Evolutionary conservation across 2,888 invertebrate species (phyloP), one percentile per base, ranked within the genome.

Genomic region (Endotricha flammealis): DNA sequence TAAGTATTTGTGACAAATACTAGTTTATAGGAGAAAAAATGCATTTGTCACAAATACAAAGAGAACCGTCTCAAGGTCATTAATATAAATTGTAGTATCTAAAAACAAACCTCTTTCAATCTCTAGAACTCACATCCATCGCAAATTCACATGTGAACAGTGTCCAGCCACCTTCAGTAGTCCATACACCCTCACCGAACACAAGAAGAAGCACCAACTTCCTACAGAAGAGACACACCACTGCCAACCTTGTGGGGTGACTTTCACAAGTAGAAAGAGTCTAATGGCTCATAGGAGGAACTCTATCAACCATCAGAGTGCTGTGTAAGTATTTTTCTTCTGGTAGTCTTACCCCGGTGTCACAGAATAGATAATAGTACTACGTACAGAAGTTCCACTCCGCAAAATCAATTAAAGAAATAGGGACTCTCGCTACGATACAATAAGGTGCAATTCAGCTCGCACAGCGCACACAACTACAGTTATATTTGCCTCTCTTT

Each of bases 71-170:
- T 17, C 17, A 32, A 31, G 33, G 3, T 36, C 36, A 20, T 30
- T 24, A 10, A 6, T 13, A 24, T 12, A 12, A 14, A 11, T 28
- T 32, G 10, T 34, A n/a, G n/a, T n/a, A n/a, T n/a, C n/a, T n/a
- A n/a, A n/a, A n/a, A n/a, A n/a, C n/a, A n/a, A n/a, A n/a, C n/a
- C n/a, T n/a, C n/a, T n/a, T n/a, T n/a, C n/a, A n/a, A n/a, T 4
- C 60, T 58, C 1, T 64, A 82, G 82, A 1, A 80, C 70, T 12
- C 85, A 85, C 39, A 63, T 81, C 8, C 74, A 71, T 23, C 55
- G 62, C 0, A 75, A 72, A 11, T 85, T 83, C 49, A 20, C 42
- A 0, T 85, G 85, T 36, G 60, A 64, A 1, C 39, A 51, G 0
- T 85, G 85, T 12, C 1, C 54, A 0, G 46, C 73, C 0, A 48